These are phyloP conservation scores for Acyrthosiphon pisum DNA, from an alignment of 1,140 invertebrate species.

Conservation along the genomic window DNA sequence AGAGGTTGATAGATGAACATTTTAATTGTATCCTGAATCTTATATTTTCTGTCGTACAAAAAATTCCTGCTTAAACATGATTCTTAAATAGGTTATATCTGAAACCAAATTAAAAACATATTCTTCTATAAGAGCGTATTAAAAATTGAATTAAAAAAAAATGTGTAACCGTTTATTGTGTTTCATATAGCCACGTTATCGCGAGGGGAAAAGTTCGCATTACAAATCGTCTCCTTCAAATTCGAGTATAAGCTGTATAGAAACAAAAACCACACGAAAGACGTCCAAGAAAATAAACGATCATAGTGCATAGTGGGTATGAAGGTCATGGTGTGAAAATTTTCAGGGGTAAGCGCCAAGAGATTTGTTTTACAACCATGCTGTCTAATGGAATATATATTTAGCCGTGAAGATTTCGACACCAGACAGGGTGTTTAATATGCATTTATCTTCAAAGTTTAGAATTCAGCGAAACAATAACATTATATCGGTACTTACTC, in stretches of 20 bases:
- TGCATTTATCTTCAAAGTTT: background rate
- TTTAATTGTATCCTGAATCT: background rate
- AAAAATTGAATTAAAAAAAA: no score
- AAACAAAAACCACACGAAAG: background rate
- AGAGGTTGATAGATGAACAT: no score
- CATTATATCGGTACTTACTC: background rate
- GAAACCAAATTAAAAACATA: no score
- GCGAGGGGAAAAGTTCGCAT: background rate
- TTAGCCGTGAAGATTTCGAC: background rate
- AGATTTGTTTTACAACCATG: background rate
- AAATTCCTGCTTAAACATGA: background rate
- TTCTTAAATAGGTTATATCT: no score
- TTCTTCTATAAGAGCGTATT: background rate
- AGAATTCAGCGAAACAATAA: background rate
- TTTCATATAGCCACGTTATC: rapidly evolving
- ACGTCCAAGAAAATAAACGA: background rate
- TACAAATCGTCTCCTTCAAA: background rate
- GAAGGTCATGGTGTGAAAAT: background rate
- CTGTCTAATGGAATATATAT: background rate
- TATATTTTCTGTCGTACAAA: background rate
- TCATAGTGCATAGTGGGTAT: background rate
- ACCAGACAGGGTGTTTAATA: background rate
- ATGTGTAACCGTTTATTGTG: background rate
- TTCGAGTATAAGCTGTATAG: background rate
- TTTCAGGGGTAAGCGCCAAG: background rate